A percentile compares a stretch with the other conserved stretches of the same genome.
These are phyloP conservation scores for Dicerorhinus sumatrensis DNA, from an alignment of 2,113 vertebrate species.

Conservation along the genomic window DNA sequence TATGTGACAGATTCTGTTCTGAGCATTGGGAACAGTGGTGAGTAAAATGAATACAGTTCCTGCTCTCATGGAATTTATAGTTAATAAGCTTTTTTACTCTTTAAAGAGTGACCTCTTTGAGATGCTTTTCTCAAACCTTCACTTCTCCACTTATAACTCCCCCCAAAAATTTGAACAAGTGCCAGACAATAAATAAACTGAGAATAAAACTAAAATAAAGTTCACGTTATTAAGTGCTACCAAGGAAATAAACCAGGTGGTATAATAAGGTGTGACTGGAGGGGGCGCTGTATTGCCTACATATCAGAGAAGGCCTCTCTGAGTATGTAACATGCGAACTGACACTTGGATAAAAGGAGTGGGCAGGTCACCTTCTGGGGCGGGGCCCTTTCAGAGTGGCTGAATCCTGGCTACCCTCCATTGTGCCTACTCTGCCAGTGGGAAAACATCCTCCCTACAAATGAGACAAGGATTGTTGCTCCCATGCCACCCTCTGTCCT, in stretches of 20 bases:
- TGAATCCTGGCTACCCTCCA: background rate
- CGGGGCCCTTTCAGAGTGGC: background rate
- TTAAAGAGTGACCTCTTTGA: background rate
- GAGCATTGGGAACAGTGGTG: background rate
- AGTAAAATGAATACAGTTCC: background rate
- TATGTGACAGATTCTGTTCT: constrained; percentile 14
- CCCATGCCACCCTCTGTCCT: background rate
- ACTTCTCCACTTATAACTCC: background rate
- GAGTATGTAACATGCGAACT: background rate
- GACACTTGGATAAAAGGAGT: background rate
- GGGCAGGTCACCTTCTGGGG: background rate
- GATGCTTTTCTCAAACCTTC: background rate
- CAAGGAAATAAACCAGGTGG: background rate
- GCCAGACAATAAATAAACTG: constrained; percentile 26
- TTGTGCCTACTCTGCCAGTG: background rate
- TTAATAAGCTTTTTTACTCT: background rate
- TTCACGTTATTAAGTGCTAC: background rate
- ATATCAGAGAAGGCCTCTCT: background rate
- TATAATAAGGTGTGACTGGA: background rate
- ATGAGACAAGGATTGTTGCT: background rate
- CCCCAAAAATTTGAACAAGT: background rate
- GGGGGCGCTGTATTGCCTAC: fast-evolving
- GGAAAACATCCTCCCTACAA: background rate
- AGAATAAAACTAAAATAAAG: background rate
- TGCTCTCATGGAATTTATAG: background rate